Base-by-base conservation (phyloP, 2,888 invertebrate species). In the Athalia circularis region DNA sequence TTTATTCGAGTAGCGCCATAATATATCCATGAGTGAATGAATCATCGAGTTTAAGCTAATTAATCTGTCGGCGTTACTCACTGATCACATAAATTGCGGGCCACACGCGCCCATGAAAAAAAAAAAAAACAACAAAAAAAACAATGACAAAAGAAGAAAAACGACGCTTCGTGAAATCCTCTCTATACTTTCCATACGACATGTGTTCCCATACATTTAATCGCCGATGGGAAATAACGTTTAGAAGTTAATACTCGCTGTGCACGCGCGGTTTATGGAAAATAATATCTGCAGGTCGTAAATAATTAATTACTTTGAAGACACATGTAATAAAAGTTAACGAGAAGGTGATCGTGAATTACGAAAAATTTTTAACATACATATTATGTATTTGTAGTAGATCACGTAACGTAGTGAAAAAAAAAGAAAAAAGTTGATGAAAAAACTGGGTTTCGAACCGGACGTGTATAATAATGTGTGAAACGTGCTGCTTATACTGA, bases 51-150 rank as follows among this genome's bases (percentile, higher is more conserved):
- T 62, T 62, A 52, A 48, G 62, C 61, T 77, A 82, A 84, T 85
- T 85, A 84, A 83, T 84, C 80, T 72, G 79, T 67, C 81, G 59
- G 79, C 62, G 77, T 86, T 84, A 85, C 83, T 86, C 84, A 85
- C 80, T 78, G 57, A 65, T 59, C 45, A 57, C 47, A 65, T 65
- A 65, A 67, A 59, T 77, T 77, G 67, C 47, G 57, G 15, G 8
- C 5, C 3, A 77, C 57, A 65, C 57, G 48, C 65, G 65, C 13
- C 15, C 6, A 48, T 13, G 45, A 29, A 29, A 29, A 29, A 29
- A 29, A 29, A 29, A n/a, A n/a, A n/a, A n/a, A n/a, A n/a, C n/a
- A n/a, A n/a, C n/a, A n/a, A n/a, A n/a, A n/a, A n/a, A n/a, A n/a
- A n/a, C n/a, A n/a, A 29, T 2, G 29, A 29, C 29, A 29, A 29